Base-by-base conservation (phyloP, 2,888 invertebrate genomes). In the Ceraclea dissimilis region DNA sequence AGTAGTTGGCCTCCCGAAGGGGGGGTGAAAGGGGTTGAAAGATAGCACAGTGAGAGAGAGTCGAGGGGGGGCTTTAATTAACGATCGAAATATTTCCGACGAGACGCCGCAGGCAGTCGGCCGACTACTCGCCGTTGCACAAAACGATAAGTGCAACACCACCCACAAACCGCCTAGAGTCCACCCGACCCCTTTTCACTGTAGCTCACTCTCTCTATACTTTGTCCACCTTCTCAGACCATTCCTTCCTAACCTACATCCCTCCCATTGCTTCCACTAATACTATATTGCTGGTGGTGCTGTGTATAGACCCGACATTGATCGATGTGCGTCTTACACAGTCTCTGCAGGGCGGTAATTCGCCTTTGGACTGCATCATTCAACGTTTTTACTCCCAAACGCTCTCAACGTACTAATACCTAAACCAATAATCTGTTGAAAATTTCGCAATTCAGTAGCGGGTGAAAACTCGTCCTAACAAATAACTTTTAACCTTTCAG, bases 321-420 rank as follows among this genome's bases (percentile, higher is more conserved):
- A 80, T 80, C 80, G 79, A 80, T 80, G 79, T 78, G 78, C 79
- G 79, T 80, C 79, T 79, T 79, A 79, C 78, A 77, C 79, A 75
- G 76, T 75, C 75, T 75, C 78, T 76, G 74, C 71, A 74, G 76
- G 72, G 74, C 75, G 61, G 60, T 58, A 60, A 61, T 50, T 53
- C 59, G 49, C 59, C 39, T 39, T 39, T 39, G 26, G 16, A 49
- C 49, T 49, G 49, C 49, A 49, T 49, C 49, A 62, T 46, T 19
- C 46, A 46, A 18, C 2, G 46, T 10, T 19, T 20, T 4, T 10
- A 10, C 20, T 5, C 19, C 46, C 46, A 43, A 43, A 43, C 43
- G 4, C 5, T 43, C 17, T 17, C 43, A 43, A 43, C 26, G 26
- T 10, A n/a, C n/a, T n/a, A n/a, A n/a, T n/a, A n/a, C n/a, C n/a